These are phyloP conservation scores for Macrotis lagotis DNA, from an alignment of 2,113 vertebrate genomes.

Conservation along the genomic window DNA sequence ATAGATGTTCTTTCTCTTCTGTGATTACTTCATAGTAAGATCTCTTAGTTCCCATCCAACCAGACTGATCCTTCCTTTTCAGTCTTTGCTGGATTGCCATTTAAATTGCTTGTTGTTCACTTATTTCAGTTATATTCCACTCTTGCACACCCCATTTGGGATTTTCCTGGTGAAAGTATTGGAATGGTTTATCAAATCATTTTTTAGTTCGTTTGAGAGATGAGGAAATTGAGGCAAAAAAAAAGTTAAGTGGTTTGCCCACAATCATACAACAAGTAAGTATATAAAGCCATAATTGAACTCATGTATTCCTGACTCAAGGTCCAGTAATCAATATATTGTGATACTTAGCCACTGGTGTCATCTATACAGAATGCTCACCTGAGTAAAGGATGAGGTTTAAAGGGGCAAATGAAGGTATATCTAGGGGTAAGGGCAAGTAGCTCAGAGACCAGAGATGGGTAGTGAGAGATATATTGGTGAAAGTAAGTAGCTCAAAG, in stretches of 20 bases:
- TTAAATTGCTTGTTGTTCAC: neutral
- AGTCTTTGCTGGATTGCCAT: neutral
- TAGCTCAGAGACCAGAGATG: no score
- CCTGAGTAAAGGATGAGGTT: no score
- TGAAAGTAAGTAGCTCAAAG: no score
- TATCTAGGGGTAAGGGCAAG: no score
- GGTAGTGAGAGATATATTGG: no score
- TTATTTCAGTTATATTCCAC: neutral
- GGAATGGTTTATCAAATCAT: neutral
- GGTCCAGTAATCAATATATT: neutral
- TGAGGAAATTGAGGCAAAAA: neutral
- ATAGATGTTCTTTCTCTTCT: neutral
- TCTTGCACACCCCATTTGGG: neutral
- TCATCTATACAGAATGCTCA: neutral
- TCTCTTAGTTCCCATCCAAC: neutral
- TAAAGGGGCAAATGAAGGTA: no score
- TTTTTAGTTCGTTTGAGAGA: neutral
- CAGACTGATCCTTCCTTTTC: neutral
- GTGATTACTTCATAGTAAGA: neutral
- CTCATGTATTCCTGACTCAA: neutral
- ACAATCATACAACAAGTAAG: neutral
- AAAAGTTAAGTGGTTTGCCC: neutral
- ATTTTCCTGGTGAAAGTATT: neutral
- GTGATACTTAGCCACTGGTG: neutral
- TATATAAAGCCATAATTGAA: neutral